Evolutionary conservation across 2,113 vertebrate genomes (phyloP).

Genomic region (Artemisiospiza belli): DNA sequence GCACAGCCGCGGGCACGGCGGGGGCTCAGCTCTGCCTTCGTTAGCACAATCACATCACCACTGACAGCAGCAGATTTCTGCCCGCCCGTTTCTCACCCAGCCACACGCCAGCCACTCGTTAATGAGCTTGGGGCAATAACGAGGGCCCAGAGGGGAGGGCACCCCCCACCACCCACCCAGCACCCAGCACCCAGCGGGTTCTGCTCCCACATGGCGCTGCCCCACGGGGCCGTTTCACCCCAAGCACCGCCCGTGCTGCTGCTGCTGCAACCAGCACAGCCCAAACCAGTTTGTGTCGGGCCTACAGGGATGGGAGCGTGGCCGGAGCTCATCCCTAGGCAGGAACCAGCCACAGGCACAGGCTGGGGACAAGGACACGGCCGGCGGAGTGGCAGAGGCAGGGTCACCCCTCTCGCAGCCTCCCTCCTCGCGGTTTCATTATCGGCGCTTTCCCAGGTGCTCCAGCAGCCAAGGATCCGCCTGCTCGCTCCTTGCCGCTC

Average conservation of each 20-base stretch:
- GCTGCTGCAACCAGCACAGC: accelerated
- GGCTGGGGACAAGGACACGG: background rate
- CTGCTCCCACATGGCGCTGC: background rate
- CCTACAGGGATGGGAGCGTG: accelerated
- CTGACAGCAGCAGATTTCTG: constrained; percentile 74
- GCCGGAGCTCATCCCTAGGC: background rate
- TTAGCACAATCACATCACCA: constrained; percentile 78
- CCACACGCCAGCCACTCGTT: constrained; percentile 33
- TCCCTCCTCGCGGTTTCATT: background rate
- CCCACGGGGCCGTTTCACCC: background rate
- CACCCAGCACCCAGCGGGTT: background rate
- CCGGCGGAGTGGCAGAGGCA: background rate
- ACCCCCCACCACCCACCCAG: background rate
- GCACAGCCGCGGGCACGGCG: background rate
- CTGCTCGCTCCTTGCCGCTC: background rate
- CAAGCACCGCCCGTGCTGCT: background rate
- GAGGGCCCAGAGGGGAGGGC: background rate
- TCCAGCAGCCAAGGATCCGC: background rate
- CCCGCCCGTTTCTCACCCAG: constrained; percentile 66
- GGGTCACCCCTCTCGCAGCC: background rate
- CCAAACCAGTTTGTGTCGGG: background rate
- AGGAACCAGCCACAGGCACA: background rate
- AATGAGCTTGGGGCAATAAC: constrained; percentile 61
- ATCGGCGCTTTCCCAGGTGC: background rate
- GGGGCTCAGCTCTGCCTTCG: constrained; percentile 35